Conservation (phyloP, 2,797 vertebrate genomes). For the Channa striata region DNA sequence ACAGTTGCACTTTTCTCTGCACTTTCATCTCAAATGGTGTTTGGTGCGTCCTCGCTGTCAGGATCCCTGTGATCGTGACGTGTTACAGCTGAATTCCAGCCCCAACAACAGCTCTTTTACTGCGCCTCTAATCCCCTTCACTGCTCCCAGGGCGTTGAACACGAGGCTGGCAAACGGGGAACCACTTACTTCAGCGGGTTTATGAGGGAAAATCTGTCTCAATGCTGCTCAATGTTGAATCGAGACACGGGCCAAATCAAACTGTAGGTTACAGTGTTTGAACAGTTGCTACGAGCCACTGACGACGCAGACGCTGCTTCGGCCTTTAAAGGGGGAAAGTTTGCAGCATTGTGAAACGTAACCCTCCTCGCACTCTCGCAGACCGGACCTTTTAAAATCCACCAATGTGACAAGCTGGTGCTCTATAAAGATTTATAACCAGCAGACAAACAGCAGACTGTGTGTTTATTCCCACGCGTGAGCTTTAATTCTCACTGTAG, state of each 20-base stretch:
- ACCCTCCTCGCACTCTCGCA: conserved; percentile 9
- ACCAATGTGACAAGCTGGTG: conserved; percentile 38
- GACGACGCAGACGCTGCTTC: conserved; percentile 5
- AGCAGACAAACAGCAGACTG: conserved; percentile 45
- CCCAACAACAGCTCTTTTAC: conserved; percentile 34
- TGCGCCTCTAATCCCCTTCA: conserved; percentile 30
- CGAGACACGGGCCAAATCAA: not conserved
- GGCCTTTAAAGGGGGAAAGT: conserved; percentile 16
- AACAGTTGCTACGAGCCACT: conserved; percentile 24
- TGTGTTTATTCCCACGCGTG: conserved; percentile 47
- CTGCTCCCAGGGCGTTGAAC: conserved; percentile 7
- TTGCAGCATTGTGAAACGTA: conserved; percentile 25
- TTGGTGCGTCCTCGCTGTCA: not conserved
- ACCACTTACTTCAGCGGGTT: conserved; percentile 50
- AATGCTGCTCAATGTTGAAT: conserved; percentile 1
- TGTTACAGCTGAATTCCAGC: conserved; percentile 7
- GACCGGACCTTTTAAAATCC: conserved; percentile 50
- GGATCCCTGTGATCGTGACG: not conserved
- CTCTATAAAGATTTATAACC: conserved; percentile 56
- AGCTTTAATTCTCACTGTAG: conserved; percentile 62
- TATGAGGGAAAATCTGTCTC: conserved; percentile 65
- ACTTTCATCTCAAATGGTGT: too few relatives aligned
- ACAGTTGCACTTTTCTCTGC: too few relatives aligned
- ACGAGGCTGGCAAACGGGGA: conserved; percentile 32
- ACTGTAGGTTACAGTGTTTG: conserved; percentile 27